Evolutionary conservation across 2,888 invertebrate species (phyloP), one percentile per base, ranked within the genome.

Genomic region (Caenorhabditis zanzibari): DNA sequence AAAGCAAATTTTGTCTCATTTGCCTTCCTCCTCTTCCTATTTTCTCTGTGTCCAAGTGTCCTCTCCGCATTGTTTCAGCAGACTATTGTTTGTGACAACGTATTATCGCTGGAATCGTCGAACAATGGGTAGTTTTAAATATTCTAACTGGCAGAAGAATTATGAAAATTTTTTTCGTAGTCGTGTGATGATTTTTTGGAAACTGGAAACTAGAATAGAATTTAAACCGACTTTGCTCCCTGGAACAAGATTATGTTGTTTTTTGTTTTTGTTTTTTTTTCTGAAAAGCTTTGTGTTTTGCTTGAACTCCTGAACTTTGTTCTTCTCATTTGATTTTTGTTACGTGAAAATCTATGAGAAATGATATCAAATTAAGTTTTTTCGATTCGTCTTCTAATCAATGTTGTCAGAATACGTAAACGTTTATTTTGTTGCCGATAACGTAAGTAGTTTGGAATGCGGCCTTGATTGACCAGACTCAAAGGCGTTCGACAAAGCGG

Each of bases 401-500:
- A n/a, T 59, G 47, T 35, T 76, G 76, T 76, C 69, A 76, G 54
- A 54, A 68, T 66, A 49, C 64, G 58, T 64, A 59, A 56, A 35
- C 58, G 54, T 35, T 56, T 59, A 47, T 41, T 69, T 64, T n/a
- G n/a, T 58, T 66, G 44, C 16, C 41, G 47, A 64, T 54, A 38
- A 56, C 66, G 47, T 16, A 58, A 75, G 76, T 68, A 69, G 59
- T 61, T 49, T 52, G 76, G 76, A 77, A 77, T 77, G 54, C 68
- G 71, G 44, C 79, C 71, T 79, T 71, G 76, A 28, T n/a, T 77
- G 79, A 71, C 79, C 79, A 79, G 71, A 79, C 77, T 71, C 54
- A n/a, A 26, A 22, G 79, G 71, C 79, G 79, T 79, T 79, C 77
- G 68, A 32, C 58, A 28, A 52, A 66, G 56, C 75, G 54, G 22